phyloP scores from a whole-genome alignment of 2,888 invertebrate species.

The Acleris cristana region DNA sequence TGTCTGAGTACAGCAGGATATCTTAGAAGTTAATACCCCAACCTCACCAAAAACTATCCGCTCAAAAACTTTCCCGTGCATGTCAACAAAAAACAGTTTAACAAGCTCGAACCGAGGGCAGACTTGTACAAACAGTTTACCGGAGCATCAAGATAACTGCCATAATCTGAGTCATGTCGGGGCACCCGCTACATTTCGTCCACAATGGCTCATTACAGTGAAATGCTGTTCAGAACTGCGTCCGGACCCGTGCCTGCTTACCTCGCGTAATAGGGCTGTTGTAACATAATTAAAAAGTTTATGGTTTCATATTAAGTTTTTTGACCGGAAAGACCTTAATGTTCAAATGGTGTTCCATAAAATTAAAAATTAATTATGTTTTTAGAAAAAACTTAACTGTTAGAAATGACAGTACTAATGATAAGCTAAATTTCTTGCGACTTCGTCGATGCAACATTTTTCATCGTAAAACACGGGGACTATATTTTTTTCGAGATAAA shows the following conservation, averaged over 20 bases:
- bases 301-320: too few relatives aligned
- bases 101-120: conserved; percentile 16
- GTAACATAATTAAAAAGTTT: too few relatives aligned
- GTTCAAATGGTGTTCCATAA: too few relatives aligned
- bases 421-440: too few relatives aligned
- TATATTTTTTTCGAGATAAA: too few relatives aligned
- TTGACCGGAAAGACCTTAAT: too few relatives aligned
- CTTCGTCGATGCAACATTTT: too few relatives aligned
- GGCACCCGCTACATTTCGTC: conserved; percentile 48
- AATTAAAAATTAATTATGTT: too few relatives aligned
- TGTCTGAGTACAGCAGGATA: too few relatives aligned
- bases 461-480: too few relatives aligned
- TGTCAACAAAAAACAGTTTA: conserved; percentile 11
- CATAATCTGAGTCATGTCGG: conserved; percentile 39
- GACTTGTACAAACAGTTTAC: conserved; percentile 39
- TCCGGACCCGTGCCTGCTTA: conserved; percentile 46
- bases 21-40: background rate
- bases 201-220: conserved; percentile 64
- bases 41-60: background rate
- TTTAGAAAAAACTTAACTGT: too few relatives aligned
- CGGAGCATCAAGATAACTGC: conserved; percentile 42
- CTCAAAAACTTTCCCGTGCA: conserved; percentile 4
- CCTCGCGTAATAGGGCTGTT: conserved; percentile 34
- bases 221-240: conserved; percentile 43
- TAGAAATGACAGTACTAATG: too few relatives aligned